These are phyloP conservation scores for Meloidogyne exigua DNA, from an alignment of 1,140 invertebrate species.

Conservation along the genomic window DNA sequence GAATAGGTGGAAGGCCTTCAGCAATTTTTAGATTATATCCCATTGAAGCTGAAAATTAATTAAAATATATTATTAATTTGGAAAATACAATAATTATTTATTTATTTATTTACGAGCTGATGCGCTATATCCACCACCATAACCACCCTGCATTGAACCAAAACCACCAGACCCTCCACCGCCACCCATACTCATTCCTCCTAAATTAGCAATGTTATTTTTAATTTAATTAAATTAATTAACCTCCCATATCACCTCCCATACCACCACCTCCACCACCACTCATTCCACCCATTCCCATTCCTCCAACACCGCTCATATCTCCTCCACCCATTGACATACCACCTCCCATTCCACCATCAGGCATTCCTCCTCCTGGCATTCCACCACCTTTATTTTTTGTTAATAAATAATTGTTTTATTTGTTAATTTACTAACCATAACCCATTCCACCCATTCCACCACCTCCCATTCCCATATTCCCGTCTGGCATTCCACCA, in stretches of 20 bases:
- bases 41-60: conserved; percentile 2
- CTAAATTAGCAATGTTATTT: neutral
- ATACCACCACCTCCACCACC: conserved; percentile 6
- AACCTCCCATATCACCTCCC: conserved; percentile 10
- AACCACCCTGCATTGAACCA: conserved; percentile 4
- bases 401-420: too few relatives aligned
- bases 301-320: conserved; percentile 12
- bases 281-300: conserved; percentile 16
- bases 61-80: neutral
- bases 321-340: conserved; percentile 10
- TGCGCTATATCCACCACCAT: conserved; percentile 4
- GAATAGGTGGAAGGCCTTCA: conserved; percentile 17
- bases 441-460: neutral
- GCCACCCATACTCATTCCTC: conserved; percentile 17
- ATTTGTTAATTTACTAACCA: too few relatives aligned
- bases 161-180: conserved; percentile 10
- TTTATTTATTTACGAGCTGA: conserved; percentile 15
- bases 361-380: conserved; percentile 2
- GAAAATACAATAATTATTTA: neutral
- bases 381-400: conserved; percentile 9
- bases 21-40: conserved; percentile 16
- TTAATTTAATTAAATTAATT: neutral
- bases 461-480: conserved; percentile 17
- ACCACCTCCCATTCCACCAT: neutral
- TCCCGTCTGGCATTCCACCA: conserved; percentile 7